Conservation (phyloP, 2,113 vertebrate genomes). For the Saccopteryx bilineata region DNA sequence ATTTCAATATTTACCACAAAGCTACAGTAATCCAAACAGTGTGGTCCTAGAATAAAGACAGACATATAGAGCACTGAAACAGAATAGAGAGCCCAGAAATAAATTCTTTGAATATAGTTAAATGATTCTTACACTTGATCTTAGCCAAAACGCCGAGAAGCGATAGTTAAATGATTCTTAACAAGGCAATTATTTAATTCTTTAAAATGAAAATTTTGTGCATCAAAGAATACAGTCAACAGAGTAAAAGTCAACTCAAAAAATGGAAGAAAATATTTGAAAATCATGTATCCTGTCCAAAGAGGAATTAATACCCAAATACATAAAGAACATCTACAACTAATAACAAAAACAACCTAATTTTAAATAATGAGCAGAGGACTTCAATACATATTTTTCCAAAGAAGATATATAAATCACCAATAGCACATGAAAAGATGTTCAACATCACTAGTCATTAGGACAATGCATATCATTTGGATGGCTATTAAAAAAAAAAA, state of each 20-base stretch:
- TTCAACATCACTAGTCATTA: accelerated
- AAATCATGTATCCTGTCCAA: not conserved
- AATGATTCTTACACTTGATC: not conserved
- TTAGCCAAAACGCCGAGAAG: too few relatives aligned
- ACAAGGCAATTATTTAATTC: too few relatives aligned
- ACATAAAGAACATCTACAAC: not conserved
- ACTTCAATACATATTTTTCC: not conserved
- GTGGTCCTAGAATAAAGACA: too few relatives aligned
- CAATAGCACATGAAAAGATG: not conserved
- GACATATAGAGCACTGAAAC: accelerated
- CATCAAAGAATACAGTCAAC: not conserved
- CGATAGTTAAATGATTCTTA: not conserved
- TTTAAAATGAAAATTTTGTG: not conserved
- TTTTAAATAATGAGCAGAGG: not conserved
- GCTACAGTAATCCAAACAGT: not conserved
- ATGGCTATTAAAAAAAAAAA: too few relatives aligned
- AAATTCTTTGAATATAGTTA: not conserved
- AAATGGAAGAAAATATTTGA: not conserved
- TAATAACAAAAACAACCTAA: not conserved
- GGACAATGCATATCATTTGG: not conserved
- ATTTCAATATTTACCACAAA: not conserved
- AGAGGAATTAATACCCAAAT: not conserved
- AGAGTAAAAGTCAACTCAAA: not conserved
- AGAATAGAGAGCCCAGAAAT: not conserved
- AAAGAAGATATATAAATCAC: not conserved